Base-by-base conservation (phyloP, 2,113 vertebrate genomes). In the Pionites leucogaster region DNA sequence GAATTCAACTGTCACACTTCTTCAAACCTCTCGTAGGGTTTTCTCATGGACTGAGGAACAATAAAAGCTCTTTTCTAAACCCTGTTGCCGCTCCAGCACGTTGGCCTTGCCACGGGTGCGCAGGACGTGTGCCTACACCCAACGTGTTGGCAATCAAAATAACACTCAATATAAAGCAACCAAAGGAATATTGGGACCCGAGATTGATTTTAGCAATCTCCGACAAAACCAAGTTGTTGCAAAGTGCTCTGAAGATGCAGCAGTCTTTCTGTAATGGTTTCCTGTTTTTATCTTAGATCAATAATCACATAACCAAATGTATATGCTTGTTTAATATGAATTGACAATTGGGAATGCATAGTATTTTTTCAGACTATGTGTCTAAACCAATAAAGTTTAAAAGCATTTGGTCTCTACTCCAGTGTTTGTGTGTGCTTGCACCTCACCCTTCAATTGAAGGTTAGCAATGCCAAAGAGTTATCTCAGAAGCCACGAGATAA, bases 1-100 rank as follows among this genome's bases (percentile, higher is more conserved):
- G 82, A 96, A 97, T 90, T 94, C 83, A 96, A 92, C 75, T 86
- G 88, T 95, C 95, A 76, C 78, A 18, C 75, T 98, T 97, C 96
- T 98, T 95, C 92, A 87, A 97, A 81, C 83, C 78, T 82, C 86
- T 98, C 89, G 3, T 78, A 74, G 59, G 76, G 68, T 76, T 93
- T 97, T 95, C 88, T 88, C 17, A 2, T 91, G 72, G 50, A 91
- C 65, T 92, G 75, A 90, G 46, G 44, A 7, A 57, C 44, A 94
- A 95, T 93, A 91, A 97, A 96, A 92, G 47, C 86, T 90, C 65
- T 96, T 97, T 97, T 95, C 62, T 86, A 71, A 93, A 86, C 84
- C 29, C 77, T 3, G 13, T n/a, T 86, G 44, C 68, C 60, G 28
- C 69, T 94, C 82, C 78, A 79, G 77, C 55, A 42, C 79, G 82